Percentiles rank a stretch among this genome's conserved stretches.
phyloP scores from a whole-genome alignment of 2,113 vertebrate genomes.

The Sinocyclocheilus anophthalmus region DNA sequence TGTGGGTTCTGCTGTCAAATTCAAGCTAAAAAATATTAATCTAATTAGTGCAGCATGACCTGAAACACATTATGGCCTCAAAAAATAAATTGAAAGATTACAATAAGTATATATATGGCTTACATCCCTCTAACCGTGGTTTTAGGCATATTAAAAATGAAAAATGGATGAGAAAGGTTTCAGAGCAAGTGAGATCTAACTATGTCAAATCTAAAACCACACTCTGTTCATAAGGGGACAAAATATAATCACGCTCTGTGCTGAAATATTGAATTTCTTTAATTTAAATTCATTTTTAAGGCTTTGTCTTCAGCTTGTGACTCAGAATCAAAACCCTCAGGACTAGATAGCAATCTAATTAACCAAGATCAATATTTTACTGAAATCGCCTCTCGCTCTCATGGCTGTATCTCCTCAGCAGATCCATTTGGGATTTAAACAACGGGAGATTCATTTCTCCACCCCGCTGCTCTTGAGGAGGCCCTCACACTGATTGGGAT shows the following conservation, averaged over 20 bases:
- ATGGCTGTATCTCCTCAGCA: slow-evolving; percentile 36
- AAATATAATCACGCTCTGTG: slow-evolving; percentile 52
- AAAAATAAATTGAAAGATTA: slow-evolving; percentile 25
- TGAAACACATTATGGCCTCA: slow-evolving; percentile 5
- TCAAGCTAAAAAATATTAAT: slow-evolving; percentile 39
- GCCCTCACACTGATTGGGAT: slow-evolving; percentile 39
- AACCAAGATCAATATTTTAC: slow-evolving; percentile 78
- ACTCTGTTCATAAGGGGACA: slow-evolving; percentile 45
- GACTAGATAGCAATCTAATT: slow-evolving; percentile 77
- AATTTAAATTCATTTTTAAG: slow-evolving; percentile 61
- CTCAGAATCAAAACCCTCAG: slow-evolving; percentile 63
- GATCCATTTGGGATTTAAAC: slow-evolving; percentile 63
- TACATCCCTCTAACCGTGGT: slow-evolving; percentile 14
- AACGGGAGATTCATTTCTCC: slow-evolving; percentile 63
- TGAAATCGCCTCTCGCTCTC: slow-evolving; percentile 59
- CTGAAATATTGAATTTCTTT: slow-evolving; percentile 67
- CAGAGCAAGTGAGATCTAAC: slow-evolving; percentile 57
- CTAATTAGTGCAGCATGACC: slow-evolving; percentile 28
- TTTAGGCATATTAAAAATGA: slow-evolving; percentile 57
- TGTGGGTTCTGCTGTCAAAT: slow-evolving; percentile 7
- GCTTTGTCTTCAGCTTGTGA: slow-evolving; percentile 64
- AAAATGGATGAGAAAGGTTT: slow-evolving; percentile 47
- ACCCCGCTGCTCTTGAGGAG: slow-evolving; percentile 42
- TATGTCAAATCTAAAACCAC: slow-evolving; percentile 62
- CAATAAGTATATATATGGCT: background rate